Evolutionary conservation across 64 coral and sea anemone species (phyloP), one percentile per base, ranked within the genome.

Genomic region (Porites australiensis): DNA sequence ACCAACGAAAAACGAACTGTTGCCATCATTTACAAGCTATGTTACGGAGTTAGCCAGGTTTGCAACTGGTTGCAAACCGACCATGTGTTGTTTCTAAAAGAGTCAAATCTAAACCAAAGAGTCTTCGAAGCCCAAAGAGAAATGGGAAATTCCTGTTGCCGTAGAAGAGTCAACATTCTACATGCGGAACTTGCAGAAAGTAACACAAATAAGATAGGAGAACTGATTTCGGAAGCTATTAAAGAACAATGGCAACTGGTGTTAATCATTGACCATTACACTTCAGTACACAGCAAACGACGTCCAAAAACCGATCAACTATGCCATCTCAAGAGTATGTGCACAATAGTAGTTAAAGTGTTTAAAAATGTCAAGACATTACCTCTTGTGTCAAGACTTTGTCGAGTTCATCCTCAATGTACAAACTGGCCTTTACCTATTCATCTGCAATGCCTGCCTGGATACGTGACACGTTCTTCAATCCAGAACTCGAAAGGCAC

Each of bases 181-280:
- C 64, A 27, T 62, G 20, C n/a, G 13, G 21, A 37, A 16, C 63
- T 54, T 62, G 58, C 58, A 8, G 2, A 62, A 16, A 13, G 63
- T 13, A 2, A 54, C 13, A 37, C 59, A 84, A 58, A 67, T 21
- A 27, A 58, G 8, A 65, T 92, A n/a, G 13, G 84, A 15, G 16
- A 82, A 5, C 23, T 92, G 70, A 49, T 92, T 44, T 47, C 21
- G 48, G 64, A 92, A 84, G 90, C 79, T 13, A 92, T 92, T 44
- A 43, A n/a, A 44, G 53, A 92, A 44, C 18, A 75, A 18, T 92
- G 90, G 90, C 66, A 83, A 68, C 64, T 92, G 18, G 66, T 92
- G 15, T 65, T 92, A 27, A 58, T 92, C 13, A 70, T 92, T 57
- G 90, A 92, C 75, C 69, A 92, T 55, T 92, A 92, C 46, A 92